Evolutionary conservation across 2,888 invertebrate genomes (phyloP), one percentile per base, ranked within the genome.

Genomic region (Drosophila peninsularis): DNA sequence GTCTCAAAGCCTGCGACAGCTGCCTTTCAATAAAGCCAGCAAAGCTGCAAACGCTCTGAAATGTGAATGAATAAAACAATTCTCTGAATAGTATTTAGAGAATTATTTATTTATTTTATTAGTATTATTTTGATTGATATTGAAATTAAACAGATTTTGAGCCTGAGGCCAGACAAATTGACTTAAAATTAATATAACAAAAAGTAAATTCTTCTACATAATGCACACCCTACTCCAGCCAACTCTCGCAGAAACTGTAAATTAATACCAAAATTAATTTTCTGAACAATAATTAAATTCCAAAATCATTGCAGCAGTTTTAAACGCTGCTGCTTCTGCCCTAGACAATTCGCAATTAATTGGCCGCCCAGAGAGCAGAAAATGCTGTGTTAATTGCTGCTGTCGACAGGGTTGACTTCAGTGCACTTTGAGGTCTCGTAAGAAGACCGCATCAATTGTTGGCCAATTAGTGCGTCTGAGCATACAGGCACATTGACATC

Each of bases 401-500:
- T 14, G 19, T 13, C 17, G 9, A 45, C 41, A 27, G n/a, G 27
- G 24, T 41, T 27, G 27, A 27, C 27, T 54, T 54, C 34, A 32
- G 37, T 42, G 21, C 24, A 17, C 11, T 30, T 19, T 32, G 17
- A 17, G 17, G 19, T 34, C 30, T 34, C n/a, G 4, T 21, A 14
- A 36, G 30, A 10, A 19, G 27, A 49, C 41, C 36, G 19, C 65
- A 32, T 62, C 52, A 76, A 70, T 71, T 63, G 57, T 41, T 24
- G 52, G 44, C 2, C 61, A 65, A 77, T 71, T 71, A 53, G 36
- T 50, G 30, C 17, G 73, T 32, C n/a, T 69, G 54, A 21, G 41
- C 62, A 61, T 54, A 57, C n/a, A 55, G 21, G 17, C 42, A 34
- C 44, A 57, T 52, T 52, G 41, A 62, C 68, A 68, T 70, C 62